Percentiles rank a stretch among this genome's conserved stretches.
These are phyloP conservation scores for Sminthopsis crassicaudata DNA, from an alignment of 2,113 vertebrate species.

Conservation along the genomic window DNA sequence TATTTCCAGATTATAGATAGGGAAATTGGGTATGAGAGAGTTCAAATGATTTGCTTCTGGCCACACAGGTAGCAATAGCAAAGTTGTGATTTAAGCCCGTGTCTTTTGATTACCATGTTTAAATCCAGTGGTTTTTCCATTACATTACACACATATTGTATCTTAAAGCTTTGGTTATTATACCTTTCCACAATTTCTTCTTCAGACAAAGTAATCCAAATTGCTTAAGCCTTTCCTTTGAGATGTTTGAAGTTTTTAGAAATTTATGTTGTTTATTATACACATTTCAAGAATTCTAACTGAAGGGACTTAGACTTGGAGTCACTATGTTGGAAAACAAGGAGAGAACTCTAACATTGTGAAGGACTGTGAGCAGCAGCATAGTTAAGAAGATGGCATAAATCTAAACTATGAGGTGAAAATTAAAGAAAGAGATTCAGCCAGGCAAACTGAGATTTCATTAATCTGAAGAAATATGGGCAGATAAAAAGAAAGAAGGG, in stretches of 20 bases:
- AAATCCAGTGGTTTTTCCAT: background rate
- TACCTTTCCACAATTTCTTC: background rate
- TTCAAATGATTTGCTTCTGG: conserved; percentile 30
- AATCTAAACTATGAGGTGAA: background rate
- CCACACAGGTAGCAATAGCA: background rate
- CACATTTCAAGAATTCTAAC: background rate
- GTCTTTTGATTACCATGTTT: background rate
- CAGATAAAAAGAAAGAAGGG: background rate
- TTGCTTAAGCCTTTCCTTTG: background rate
- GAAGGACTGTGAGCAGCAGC: background rate
- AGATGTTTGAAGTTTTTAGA: background rate
- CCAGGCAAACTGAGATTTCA: background rate
- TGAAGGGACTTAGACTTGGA: background rate
- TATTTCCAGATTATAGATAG: background rate
- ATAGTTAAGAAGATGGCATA: background rate
- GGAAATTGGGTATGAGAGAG: background rate
- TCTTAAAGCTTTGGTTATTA: background rate
- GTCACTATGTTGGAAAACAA: background rate
- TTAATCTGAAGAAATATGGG: background rate
- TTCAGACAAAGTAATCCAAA: background rate
- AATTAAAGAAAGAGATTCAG: background rate
- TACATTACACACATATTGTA: background rate
- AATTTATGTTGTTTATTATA: background rate
- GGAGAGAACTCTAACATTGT: background rate
- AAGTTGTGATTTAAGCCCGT: background rate